phyloP scores from a whole-genome alignment of 2,888 invertebrate genomes.

The Silvanus unidentatus region DNA sequence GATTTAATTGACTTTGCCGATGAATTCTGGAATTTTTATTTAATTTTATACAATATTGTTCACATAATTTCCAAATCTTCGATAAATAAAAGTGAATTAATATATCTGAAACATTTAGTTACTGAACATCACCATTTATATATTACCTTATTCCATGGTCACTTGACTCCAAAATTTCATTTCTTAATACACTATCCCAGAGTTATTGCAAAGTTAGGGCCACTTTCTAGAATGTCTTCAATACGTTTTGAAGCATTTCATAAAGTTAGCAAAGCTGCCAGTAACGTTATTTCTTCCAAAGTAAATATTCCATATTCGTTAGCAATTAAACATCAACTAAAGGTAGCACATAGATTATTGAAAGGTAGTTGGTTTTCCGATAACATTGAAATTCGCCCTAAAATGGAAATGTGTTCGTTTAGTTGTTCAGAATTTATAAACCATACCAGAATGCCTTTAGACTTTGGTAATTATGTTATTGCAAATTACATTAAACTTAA shows the following conservation, averaged over 20 bases:
- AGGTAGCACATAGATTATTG: no score
- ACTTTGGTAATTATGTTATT: no score
- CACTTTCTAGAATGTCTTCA: conserved; percentile 8
- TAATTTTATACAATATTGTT: neutral
- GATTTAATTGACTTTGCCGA: conserved; percentile 11
- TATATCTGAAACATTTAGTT: neutral
- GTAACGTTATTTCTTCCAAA: conserved; percentile 7
- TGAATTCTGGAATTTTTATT: conserved; percentile 11
- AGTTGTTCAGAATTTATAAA: no score
- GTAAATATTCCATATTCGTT: conserved; percentile 16
- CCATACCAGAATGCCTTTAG: no score
- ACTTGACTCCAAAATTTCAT: neutral
- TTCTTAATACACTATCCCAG: neutral
- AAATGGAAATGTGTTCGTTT: no score
- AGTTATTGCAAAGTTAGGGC: conserved; percentile 12
- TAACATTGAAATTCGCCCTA: no score
- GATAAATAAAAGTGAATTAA: neutral
- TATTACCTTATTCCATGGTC: neutral
- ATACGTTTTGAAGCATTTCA: conserved; percentile 17
- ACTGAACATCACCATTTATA: neutral
- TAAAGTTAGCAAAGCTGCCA: conserved; percentile 12
- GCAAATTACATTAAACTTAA: no score
- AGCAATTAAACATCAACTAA: conserved; percentile 12
- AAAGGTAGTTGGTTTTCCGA: no score
- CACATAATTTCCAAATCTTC: neutral